Evolutionary conservation across 2,113 vertebrate genomes (phyloP).

Genomic region (Miniopterus natalensis): DNA sequence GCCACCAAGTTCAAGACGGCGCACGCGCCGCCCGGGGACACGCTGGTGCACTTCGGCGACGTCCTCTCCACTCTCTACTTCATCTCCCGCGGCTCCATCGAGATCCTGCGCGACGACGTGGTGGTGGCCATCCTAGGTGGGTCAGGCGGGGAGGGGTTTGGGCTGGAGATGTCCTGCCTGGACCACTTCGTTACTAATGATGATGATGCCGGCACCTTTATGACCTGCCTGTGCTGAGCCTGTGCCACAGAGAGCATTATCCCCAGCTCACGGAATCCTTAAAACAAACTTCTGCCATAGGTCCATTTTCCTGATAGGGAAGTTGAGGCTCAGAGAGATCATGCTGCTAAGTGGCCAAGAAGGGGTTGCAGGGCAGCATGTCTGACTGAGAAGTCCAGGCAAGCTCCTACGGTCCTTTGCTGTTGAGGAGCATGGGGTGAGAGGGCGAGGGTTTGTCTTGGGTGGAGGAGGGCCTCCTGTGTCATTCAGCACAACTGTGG

Average conservation of each 20-base stretch:
- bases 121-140: conserved; percentile 98
- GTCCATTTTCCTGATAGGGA: neutral
- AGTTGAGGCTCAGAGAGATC: neutral
- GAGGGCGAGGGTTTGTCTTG: neutral
- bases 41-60: conserved; percentile 97
- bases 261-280: neutral
- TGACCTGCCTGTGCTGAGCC: neutral
- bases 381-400: neutral
- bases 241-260: neutral
- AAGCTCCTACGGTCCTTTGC: neutral
- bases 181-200: neutral
- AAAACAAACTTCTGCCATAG: neutral
- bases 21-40: conserved; percentile 96
- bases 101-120: conserved; percentile 96
- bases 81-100: conserved; percentile 98
- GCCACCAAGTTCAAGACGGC: conserved; percentile 98
- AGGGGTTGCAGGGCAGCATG: neutral
- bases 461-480: neutral
- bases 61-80: conserved; percentile 98
- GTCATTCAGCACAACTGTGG: neutral
- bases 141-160: accelerated
- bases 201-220: neutral
- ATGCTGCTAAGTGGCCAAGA: neutral
- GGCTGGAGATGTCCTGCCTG: neutral
- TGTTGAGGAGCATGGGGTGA: neutral